Conservation (phyloP, 2,113 vertebrate species). For the Hemiscyllium ocellatum region DNA sequence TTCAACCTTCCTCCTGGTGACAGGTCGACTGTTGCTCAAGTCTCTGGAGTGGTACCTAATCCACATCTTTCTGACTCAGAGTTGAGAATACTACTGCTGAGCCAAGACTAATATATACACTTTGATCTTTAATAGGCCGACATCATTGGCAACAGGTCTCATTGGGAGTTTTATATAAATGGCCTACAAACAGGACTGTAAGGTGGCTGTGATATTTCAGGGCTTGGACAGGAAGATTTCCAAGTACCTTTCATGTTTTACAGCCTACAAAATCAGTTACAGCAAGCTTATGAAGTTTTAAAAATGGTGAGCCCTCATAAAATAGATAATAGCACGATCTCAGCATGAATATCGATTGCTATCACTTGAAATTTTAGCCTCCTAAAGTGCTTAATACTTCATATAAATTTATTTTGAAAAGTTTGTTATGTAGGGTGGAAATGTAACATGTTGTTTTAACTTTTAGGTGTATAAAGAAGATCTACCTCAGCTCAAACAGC, state of each 20-base stretch:
- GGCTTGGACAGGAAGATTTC: neutral
- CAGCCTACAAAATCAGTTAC: neutral
- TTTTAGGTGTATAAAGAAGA: slow-evolving; percentile 96
- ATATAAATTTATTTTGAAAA: neutral
- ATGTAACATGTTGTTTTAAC: neutral
- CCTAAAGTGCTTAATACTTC: neutral
- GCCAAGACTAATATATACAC: neutral
- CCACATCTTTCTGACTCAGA: neutral
- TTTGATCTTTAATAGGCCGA: neutral
- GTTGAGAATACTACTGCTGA: neutral
- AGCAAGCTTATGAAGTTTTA: neutral
- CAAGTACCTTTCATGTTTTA: neutral
- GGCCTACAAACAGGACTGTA: neutral
- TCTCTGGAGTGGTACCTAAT: neutral
- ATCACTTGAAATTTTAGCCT: neutral
- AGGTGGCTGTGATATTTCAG: neutral
- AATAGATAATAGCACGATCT: neutral
- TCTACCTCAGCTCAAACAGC: slow-evolving; percentile 87
- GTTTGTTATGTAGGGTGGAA: neutral
- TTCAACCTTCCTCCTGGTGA: too few species aligned
- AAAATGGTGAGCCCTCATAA: neutral
- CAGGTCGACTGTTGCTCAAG: neutral
- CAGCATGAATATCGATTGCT: neutral
- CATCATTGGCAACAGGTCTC: neutral
- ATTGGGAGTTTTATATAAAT: neutral